These are phyloP conservation scores for Archocentrus centrarchus DNA, from an alignment of 2,113 vertebrate species.

Conservation along the genomic window DNA sequence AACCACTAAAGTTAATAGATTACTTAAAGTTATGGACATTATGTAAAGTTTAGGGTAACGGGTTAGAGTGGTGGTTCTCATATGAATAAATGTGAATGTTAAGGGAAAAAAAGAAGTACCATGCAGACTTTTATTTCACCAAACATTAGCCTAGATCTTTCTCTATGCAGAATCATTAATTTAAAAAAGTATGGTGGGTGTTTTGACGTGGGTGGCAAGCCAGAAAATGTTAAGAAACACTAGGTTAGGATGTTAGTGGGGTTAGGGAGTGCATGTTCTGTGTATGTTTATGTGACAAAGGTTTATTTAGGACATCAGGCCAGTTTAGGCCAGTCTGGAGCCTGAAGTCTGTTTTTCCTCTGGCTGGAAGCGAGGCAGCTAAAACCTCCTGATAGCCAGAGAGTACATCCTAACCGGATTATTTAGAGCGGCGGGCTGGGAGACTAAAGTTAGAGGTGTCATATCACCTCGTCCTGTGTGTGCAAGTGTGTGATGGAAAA, in stretches of 20 bases:
- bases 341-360: conserved; percentile 31
- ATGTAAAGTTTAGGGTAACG: not conserved
- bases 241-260: not conserved
- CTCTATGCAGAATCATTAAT: not conserved
- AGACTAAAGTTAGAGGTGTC: conserved; percentile 73
- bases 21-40: not conserved
- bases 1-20: not conserved
- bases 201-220: not conserved
- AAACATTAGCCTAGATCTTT: not conserved
- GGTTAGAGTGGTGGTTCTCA: not conserved
- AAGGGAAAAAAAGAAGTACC: not conserved
- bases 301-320: conserved; percentile 32
- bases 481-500: conserved; percentile 67
- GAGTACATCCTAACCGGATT: conserved; percentile 62
- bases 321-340: conserved; percentile 13
- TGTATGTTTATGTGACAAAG: conserved; percentile 32
- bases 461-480: conserved; percentile 53
- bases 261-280: not conserved
- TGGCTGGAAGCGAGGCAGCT: conserved; percentile 16
- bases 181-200: not conserved
- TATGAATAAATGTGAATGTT: not conserved
- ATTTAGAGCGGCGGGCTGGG: conserved; percentile 41
- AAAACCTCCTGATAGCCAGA: conserved; percentile 32
- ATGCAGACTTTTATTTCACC: not conserved
- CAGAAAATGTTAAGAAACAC: not conserved